Conservation (phyloP, 2,113 vertebrate genomes). For the Pristiophorus japonicus region DNA sequence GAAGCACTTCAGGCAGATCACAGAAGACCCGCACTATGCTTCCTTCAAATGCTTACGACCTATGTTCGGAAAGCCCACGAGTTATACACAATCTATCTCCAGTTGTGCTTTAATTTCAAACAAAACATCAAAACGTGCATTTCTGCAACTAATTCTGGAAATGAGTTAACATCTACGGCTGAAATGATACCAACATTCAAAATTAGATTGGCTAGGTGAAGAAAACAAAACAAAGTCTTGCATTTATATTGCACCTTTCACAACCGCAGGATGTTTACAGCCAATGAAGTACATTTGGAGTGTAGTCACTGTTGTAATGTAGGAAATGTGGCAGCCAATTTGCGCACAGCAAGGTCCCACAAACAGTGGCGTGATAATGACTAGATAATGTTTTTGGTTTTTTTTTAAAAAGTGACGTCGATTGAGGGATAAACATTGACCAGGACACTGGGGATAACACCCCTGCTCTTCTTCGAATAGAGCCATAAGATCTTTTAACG, state of each 20-base stretch:
- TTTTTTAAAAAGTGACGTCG: no score
- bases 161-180: not conserved
- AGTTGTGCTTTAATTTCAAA: slow-evolving; percentile 2
- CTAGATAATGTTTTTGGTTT: no score
- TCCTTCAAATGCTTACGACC: not conserved
- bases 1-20: not conserved
- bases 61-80: not conserved
- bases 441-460: not conserved
- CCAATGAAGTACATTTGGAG: no score
- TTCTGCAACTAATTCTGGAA: not conserved
- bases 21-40: not conserved
- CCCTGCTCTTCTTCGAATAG: not conserved
- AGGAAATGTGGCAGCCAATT: no score
- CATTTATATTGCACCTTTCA: not conserved
- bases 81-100: not conserved
- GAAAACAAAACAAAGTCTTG: not conserved
- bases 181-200: not conserved
- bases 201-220: not conserved
- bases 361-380: no score
- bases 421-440: not conserved
- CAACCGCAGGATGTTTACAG: no score
- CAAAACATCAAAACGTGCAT: not conserved
- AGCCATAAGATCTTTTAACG: no score
- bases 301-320: no score
- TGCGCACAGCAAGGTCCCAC: no score